Percentiles rank a stretch among this genome's conserved stretches.
Conservation (phyloP, 2,113 vertebrate genomes). For the Psammodynastes pulverulentus region DNA sequence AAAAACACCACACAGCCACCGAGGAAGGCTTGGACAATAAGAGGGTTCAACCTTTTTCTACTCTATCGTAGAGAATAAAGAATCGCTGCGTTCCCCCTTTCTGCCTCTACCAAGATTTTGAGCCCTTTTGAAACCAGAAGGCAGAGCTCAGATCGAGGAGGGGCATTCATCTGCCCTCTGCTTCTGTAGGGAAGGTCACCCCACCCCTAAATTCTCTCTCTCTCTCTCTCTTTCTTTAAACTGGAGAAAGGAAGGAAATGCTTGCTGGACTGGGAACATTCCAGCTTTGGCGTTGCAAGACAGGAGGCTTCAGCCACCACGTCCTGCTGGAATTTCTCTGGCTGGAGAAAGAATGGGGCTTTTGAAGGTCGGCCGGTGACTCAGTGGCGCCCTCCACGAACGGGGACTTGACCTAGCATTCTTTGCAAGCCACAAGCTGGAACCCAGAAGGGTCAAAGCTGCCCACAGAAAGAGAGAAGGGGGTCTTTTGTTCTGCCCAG, state of each 20-base stretch:
- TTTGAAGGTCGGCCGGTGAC: not conserved
- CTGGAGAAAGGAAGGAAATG: not conserved
- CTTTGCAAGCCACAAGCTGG: not conserved
- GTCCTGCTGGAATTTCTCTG: not conserved
- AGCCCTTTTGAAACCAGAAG: not conserved
- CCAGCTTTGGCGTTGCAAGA: not conserved
- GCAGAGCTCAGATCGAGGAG: not conserved
- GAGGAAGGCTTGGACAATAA: not conserved
- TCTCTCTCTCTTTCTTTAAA: not conserved
- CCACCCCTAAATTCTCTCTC: no score
- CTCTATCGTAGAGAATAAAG: not conserved
- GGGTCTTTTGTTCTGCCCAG: not conserved
- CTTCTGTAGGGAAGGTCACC: not conserved
- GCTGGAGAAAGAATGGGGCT: not conserved
- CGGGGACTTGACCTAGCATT: constrained; percentile 12
- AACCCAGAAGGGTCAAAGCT: not conserved
- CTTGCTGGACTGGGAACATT: not conserved
- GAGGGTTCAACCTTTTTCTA: not conserved
- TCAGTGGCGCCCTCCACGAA: not conserved
- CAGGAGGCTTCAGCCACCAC: not conserved
- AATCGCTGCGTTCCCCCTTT: no score
- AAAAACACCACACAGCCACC: no score
- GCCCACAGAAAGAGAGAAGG: not conserved
- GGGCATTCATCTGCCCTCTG: not conserved
- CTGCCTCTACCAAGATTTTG: not conserved